Base-by-base conservation (phyloP, 1,140 invertebrate genomes). In the Bicyclus anynana region DNA sequence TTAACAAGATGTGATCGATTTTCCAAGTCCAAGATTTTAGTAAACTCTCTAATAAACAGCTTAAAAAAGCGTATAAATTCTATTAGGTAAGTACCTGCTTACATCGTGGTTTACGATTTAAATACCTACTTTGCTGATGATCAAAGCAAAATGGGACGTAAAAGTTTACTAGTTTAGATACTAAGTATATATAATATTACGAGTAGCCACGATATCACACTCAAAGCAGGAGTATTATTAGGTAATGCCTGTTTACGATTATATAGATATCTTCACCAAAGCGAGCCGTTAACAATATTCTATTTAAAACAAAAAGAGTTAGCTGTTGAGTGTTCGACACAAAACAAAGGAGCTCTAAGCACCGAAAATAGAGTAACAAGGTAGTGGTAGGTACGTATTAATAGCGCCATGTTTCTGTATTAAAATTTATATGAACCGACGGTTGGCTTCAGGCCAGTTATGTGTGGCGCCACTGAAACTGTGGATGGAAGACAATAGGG, bases 301-400 rank as follows among this genome's bases (percentile, higher is more conserved):
- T 57, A 58, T 61, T 57, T 52, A 33, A 59, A 69, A 55, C 66
- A 57, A 75, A n/a, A 80, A 77, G 72, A 53, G 48, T 18, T 33
- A 59, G 64, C 72, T 76, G 65, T 77, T 72, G 62, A 47, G 47
- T 17, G 47, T 27, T 51, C 27, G 27, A 57, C 57, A 61, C 58
- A 70, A 72, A 69, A 82, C 79, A 81, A 85, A 74, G 74, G 64
- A 60, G 65, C 75, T 74, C 71, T 72, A 64, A 76, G 59, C 35
- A 57, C 74, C 65, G 59, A 65, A 80, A 79, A 80, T 82, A 80
- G 67, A 73, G 72, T 65, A 69, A 76, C 65, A 74, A 75, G 74
- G n/a, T n/a, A n/a, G n/a, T n/a, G n/a, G n/a, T n/a, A n/a, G n/a
- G 55, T 53, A 63, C 64, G 7, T 33, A 33, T 83, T 83, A 77